phyloP scores from a whole-genome alignment of 2,797 vertebrate species.

The Myiotriccus ornatus region DNA sequence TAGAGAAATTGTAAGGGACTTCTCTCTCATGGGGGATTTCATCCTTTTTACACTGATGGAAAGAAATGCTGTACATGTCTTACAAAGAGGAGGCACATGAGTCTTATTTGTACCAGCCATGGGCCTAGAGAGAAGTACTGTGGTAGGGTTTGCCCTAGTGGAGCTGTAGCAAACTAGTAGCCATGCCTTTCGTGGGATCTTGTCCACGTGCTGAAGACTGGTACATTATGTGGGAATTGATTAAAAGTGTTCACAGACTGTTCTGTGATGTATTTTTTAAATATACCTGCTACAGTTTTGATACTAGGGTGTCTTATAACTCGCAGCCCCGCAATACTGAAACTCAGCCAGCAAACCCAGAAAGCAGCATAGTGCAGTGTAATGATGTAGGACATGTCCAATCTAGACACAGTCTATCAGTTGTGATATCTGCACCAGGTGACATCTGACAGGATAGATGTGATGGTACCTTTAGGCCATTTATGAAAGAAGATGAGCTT shows the following conservation, averaged over 20 bases:
- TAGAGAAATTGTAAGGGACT: not conserved
- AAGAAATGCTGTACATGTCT: not conserved
- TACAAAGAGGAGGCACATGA: not conserved
- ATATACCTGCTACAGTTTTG: not conserved
- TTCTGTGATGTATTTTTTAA: not conserved
- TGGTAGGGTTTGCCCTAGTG: not conserved
- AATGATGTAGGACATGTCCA: not conserved
- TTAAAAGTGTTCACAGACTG: not conserved
- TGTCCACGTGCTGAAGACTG: not conserved
- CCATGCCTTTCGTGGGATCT: not conserved
- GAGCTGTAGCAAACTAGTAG: not conserved
- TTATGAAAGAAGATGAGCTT: not conserved
- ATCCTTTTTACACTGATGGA: not conserved
- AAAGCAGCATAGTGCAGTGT: not conserved
- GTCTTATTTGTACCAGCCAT: not conserved
- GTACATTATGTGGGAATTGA: not conserved
- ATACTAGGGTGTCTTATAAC: not conserved
- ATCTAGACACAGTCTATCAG: not conserved
- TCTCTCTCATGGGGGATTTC: not conserved
- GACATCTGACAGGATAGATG: not conserved
- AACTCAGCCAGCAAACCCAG: not conserved
- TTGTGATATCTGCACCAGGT: not conserved
- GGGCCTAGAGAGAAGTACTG: not conserved
- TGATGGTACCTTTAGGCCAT: not conserved
- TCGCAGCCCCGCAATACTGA: fast-evolving